Evolutionary conservation across 2,888 invertebrate genomes (phyloP), one percentile per base, ranked within the genome.

Genomic region (Pristionchus japonicus): DNA sequence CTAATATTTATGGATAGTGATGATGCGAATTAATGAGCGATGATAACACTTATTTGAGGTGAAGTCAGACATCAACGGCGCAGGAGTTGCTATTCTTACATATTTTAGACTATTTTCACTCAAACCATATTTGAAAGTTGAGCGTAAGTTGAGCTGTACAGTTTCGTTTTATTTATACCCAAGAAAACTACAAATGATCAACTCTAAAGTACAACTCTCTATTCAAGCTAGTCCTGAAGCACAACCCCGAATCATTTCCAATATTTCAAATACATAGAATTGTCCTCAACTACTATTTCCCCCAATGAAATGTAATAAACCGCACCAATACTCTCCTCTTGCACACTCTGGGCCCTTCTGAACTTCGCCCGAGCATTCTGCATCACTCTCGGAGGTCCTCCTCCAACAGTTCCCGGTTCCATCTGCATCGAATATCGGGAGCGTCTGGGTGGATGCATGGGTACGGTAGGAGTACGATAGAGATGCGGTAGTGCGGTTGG

Each of bases 381-480:
- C 64, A 40, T n/a, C 7, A 27, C 43, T 11, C 23, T 37, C 31
- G 85, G 85, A n/a, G 57, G 57, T 57, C 57, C 57, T 20, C 57
- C 57, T 23, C 9, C 57, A 23, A 20, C 57, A 2, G 37, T 31
- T 64, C 61, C 67, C 82, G 13, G 52, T 43, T 83, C 82, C 82
- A 83, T 83, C 52, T 83, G 82, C 52, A 83, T 20, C 20, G 52
- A 52, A n/a, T 13, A n/a, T 9, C 77, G 40, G 23, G 40, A 6
- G 31, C 49, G 49, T 20, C 82, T 83, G 82, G 82, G 43, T 37
- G 82, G 34, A 1, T 27, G 23, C n/a, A 31, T 27, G 37, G 34
- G 43, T 83, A 83, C 82, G 82, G 82, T 82, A 82, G 82, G 67
- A 27, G 27, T 82, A 27, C 47, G 77, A n/a, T 77, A 31, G 27